These are phyloP conservation scores for Amphipyra tragopoginis DNA, from an alignment of 2,888 invertebrate species.

Conservation along the genomic window DNA sequence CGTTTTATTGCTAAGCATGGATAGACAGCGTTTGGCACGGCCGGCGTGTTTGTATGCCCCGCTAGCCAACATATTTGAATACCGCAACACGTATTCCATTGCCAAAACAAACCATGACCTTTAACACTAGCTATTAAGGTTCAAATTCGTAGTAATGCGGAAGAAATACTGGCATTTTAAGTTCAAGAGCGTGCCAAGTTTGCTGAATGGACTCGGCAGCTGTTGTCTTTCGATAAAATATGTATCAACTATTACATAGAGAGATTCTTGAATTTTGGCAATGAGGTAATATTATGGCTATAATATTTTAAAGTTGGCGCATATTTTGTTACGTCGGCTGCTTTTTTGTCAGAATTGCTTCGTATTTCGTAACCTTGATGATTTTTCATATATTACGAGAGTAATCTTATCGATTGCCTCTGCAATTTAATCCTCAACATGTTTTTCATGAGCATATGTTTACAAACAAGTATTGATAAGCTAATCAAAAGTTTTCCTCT, in stretches of 20 bases:
- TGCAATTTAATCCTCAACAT: slow-evolving; percentile 6
- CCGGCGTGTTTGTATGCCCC: slow-evolving; percentile 60
- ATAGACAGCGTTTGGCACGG: slow-evolving; percentile 73
- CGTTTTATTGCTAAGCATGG: slow-evolving; percentile 71
- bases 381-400: neutral
- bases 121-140: slow-evolving; percentile 58
- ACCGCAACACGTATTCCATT: slow-evolving; percentile 38
- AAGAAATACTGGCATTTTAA: slow-evolving; percentile 41
- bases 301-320: slow-evolving; percentile 4
- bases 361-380: neutral
- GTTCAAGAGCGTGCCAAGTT: slow-evolving; percentile 66
- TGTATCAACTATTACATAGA: slow-evolving; percentile 41
- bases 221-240: slow-evolving; percentile 56
- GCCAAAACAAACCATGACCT: slow-evolving; percentile 38
- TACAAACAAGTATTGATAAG: slow-evolving; percentile 26
- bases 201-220: slow-evolving; percentile 61
- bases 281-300: slow-evolving; percentile 18
- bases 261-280: slow-evolving; percentile 35
- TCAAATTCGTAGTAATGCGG: slow-evolving; percentile 44
- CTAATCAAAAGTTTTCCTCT: slow-evolving; percentile 43
- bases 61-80: slow-evolving; percentile 63
- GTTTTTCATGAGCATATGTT: slow-evolving; percentile 6
- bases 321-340: slow-evolving; percentile 1
- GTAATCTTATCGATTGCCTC: neutral
- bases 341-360: neutral